Evolutionary conservation across 2,797 vertebrate genomes (phyloP), one percentile per base, ranked within the genome.

Genomic region (Gadopsis bispinosus): DNA sequence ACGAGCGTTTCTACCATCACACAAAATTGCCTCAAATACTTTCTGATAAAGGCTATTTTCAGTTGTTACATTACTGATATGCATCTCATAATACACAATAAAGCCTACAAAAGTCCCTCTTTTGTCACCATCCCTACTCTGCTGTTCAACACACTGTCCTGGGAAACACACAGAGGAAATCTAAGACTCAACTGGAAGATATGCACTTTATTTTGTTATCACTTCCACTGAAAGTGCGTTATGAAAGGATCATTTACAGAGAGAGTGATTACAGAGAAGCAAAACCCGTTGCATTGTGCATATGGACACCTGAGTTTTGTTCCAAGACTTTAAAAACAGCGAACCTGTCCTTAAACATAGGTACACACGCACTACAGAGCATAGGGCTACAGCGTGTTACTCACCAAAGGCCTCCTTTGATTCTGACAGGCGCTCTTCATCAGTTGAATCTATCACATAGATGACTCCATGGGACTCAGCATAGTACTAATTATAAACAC

Each of bases 401-500:
- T 95, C 86, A 99, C 98, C 98, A 55, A 99, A 99, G 0, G 98
- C 98, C 72, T 92, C 92, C 91, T 99, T 98, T 16, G 98, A 99
- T 71, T 99, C 97, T 0, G 95, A 95, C 41, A 99, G 94, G 9
- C 98, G 95, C 79, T 95, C 96, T 85, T 99, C 97, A 14, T 99
- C 98, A 0, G 97, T 99, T 61, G 98, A 99, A 75, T 99, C 98
- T 1, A 99, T 99, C 39, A 99, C 97, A 1, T 99, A 99, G 89
- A 99, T 99, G 78, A 99, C 95, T 0, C 98, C 98, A 0, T 99
- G 98, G 63, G 97, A 99, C 79, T 99, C 98, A 0, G 98, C 98
- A 0, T 99, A 99, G 84, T 99, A 99, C 98, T 99, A 11, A 35
- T 87, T 10, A 83, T 4, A 77, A 65, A 45, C 22, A 78, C 1